Base-by-base conservation (phyloP, 1,140 invertebrate genomes). In the Pemphigus obesinymphae region DNA sequence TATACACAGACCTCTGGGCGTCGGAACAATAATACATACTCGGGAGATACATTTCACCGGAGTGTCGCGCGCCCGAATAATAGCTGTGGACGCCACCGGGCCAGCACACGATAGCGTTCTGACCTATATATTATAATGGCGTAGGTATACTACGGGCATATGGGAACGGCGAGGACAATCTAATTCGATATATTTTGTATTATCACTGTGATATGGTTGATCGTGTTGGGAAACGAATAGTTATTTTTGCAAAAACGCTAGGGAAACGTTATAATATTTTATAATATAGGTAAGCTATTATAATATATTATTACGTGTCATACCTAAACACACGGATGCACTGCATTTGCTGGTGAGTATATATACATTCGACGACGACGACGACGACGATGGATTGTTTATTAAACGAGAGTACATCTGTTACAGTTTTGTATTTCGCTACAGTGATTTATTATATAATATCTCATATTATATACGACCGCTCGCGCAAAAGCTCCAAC, bases 381-480 rank as follows among this genome's bases (percentile, higher is more conserved):
- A 26, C 29, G 63, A 11, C 31, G 10, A 20, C 37, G 50, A 55
- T n/a, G 76, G 23, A 80, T 80, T 80, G 76, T 80, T 80, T 80
- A 80, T 80, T 80, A 80, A 80, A 80, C 55, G 55, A 61, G 53
- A 61, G 37, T 80, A 80, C 76, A 80, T 80, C 76, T 80, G 76
- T 80, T 80, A 80, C 76, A 80, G 55, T 80, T 80, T 80, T 80
- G 76, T 61, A 80, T 63, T 80, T 80, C 37, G 76, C 73, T 63
- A 45, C 76, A 80, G 76, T 80, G 55, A 80, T 80, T 80, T 80
- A 80, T 80, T 80, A 40, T n/a, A 26, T 29, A 66, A 66, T 37
- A 66, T 63, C 20, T 34, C 72, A 53, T 43, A 58, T n/a, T n/a
- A 10, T n/a, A 26, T 29, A 80, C 76, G 26, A 50, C 43, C n/a